phyloP scores from a whole-genome alignment of 1,140 invertebrate genomes.

The Drosophila miranda region DNA sequence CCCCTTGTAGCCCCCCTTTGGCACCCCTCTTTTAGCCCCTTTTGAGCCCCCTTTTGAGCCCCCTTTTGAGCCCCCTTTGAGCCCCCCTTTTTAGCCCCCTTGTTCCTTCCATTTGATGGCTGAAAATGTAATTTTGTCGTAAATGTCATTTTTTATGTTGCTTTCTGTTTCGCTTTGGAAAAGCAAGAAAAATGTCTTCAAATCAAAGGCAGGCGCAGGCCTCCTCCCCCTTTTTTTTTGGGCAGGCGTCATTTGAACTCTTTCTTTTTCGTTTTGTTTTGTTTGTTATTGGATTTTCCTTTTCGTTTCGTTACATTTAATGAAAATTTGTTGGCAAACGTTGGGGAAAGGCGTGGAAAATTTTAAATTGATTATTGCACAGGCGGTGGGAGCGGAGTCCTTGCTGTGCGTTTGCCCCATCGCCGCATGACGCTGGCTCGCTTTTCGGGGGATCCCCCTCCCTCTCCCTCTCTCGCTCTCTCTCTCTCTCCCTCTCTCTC shows the following conservation, averaged over 20 bases:
- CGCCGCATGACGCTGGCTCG: slow-evolving; percentile 39
- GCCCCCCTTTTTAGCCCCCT: slow-evolving; percentile 14
- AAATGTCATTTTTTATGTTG: slow-evolving; percentile 73
- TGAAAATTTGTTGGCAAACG: slow-evolving; percentile 72
- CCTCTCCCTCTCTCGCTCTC: too few relatives aligned
- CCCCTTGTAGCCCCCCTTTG: neutral
- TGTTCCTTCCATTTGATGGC: slow-evolving; percentile 22
- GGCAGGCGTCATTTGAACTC: slow-evolving; percentile 60
- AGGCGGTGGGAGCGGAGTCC: slow-evolving; percentile 20
- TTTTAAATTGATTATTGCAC: slow-evolving; percentile 72
- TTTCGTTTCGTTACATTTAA: slow-evolving; percentile 61
- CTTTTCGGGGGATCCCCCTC: slow-evolving; percentile 5
- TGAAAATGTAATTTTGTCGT: slow-evolving; percentile 71
- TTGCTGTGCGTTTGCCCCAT: slow-evolving; percentile 25
- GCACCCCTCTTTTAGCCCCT: too few relatives aligned
- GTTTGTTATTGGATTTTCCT: slow-evolving; percentile 20
- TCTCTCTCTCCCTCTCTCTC: too few relatives aligned
- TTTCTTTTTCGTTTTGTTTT: slow-evolving; percentile 53
- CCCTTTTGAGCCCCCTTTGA: neutral
- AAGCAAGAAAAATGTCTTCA: slow-evolving; percentile 67
- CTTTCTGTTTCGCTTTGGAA: slow-evolving; percentile 16
- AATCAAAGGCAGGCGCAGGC: slow-evolving; percentile 53
- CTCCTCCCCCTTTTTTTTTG: slow-evolving; percentile 5
- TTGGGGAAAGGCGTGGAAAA: slow-evolving; percentile 66
- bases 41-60: neutral